Percentiles rank a stretch among this genome's conserved stretches.
Evolutionary conservation across 1,140 invertebrate genomes (phyloP).

Genomic region (Coelopa frigida): DNA sequence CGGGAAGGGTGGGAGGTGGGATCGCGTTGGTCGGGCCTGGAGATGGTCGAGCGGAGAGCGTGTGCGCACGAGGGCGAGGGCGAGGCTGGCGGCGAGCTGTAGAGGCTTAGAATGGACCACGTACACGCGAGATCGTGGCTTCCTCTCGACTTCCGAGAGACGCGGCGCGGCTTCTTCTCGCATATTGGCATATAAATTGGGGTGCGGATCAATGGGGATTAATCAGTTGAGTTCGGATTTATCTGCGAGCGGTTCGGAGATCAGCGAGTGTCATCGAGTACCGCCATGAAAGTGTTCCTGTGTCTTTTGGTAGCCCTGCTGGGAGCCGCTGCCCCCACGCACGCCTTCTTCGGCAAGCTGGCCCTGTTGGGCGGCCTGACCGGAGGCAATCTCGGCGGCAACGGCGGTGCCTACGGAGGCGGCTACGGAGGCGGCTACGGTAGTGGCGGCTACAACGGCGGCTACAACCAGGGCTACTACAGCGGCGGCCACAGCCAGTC

Average conservation of each 20-base stretch:
- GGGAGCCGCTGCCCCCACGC: slow-evolving; percentile 23
- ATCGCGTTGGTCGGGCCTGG: background rate
- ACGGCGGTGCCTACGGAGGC: slow-evolving; percentile 16
- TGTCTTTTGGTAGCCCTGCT: slow-evolving; percentile 26
- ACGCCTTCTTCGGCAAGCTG: slow-evolving; percentile 32
- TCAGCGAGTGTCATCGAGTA: background rate
- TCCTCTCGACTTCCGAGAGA: background rate
- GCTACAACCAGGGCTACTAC: slow-evolving; percentile 32
- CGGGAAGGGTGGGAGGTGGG: background rate
- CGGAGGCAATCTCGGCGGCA: slow-evolving; percentile 10
- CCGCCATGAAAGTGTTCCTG: slow-evolving; percentile 27
- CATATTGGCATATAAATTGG: slow-evolving; percentile 41
- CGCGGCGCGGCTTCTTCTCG: background rate
- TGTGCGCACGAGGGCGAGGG: too few species aligned
- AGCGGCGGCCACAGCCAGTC: slow-evolving; percentile 10
- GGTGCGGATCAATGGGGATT: slow-evolving; percentile 21
- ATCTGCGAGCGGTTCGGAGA: slow-evolving; percentile 9
- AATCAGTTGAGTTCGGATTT: slow-evolving; percentile 37
- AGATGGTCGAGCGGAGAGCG: background rate
- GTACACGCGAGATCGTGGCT: background rate
- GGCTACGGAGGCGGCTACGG: slow-evolving; percentile 16
- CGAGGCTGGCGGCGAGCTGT: too few species aligned
- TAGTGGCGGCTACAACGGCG: slow-evolving; percentile 23
- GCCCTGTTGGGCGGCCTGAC: slow-evolving; percentile 23
- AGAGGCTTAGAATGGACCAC: background rate